Conservation (phyloP, 2,888 invertebrate genomes). For the Aproaerema taeniolella region DNA sequence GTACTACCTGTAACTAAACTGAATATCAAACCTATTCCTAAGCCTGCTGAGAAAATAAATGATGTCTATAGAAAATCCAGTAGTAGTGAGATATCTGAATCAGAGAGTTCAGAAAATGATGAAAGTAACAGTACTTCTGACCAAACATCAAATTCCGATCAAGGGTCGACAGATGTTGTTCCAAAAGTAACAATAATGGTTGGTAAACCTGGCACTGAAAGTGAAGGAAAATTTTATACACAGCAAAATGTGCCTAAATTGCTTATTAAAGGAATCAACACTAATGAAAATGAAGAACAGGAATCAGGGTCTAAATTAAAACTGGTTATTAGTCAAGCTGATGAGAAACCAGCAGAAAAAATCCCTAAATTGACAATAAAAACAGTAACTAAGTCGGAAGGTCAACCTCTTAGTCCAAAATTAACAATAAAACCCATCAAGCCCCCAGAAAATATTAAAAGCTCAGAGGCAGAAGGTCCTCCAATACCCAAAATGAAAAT, state of each 20-base stretch:
- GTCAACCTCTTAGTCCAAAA: constrained; percentile 65
- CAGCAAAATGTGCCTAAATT: constrained; percentile 65
- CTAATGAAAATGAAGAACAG: constrained; percentile 48
- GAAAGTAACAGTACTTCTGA: constrained; percentile 67
- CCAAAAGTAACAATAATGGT: constrained; percentile 71
- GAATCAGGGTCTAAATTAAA: constrained; percentile 55
- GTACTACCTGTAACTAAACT: constrained; percentile 60
- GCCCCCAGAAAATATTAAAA: constrained; percentile 41
- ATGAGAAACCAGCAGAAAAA: constrained; percentile 52
- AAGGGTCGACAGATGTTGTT: constrained; percentile 50
- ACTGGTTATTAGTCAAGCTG: constrained; percentile 55
- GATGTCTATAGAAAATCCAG: constrained; percentile 67
- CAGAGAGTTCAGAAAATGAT: constrained; percentile 75
- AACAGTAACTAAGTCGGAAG: constrained; percentile 52
- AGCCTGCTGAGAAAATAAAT: constrained; percentile 64
- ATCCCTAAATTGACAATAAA: constrained; percentile 68
- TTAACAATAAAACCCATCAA: constrained; percentile 69
- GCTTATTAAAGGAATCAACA: constrained; percentile 60
- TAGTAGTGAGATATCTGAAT: constrained; percentile 73
- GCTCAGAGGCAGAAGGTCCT: constrained; percentile 32
- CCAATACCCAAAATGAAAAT: constrained; percentile 46
- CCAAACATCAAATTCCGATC: constrained; percentile 61
- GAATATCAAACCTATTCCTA: constrained; percentile 70
- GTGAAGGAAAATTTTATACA: constrained; percentile 64
- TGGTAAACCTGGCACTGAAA: constrained; percentile 62